These are phyloP conservation scores for Corvus hawaiiensis DNA, from an alignment of 2,113 vertebrate genomes.

Conservation along the genomic window DNA sequence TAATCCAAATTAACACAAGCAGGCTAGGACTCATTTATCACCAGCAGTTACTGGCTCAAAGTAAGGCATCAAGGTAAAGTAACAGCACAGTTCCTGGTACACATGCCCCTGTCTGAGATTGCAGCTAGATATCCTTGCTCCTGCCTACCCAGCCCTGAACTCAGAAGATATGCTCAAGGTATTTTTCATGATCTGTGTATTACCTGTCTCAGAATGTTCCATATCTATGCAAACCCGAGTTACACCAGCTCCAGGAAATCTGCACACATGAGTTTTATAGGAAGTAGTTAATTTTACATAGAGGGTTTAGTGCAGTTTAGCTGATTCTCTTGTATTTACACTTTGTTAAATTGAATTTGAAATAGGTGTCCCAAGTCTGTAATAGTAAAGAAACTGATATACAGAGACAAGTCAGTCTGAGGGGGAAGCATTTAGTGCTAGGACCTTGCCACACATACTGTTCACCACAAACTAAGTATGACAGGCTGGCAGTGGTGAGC, in stretches of 20 bases:
- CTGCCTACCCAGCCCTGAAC: background rate
- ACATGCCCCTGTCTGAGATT: background rate
- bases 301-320: background rate
- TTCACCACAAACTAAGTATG: background rate
- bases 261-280: background rate
- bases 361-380: background rate
- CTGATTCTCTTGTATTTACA: background rate
- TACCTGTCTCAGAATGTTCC: background rate
- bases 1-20: constrained; percentile 24
- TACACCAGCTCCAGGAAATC: background rate
- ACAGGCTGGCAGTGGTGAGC: background rate
- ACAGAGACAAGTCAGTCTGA: background rate
- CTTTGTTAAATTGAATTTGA: background rate
- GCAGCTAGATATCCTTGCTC: background rate
- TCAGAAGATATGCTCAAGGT: background rate
- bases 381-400: background rate
- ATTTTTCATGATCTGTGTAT: background rate
- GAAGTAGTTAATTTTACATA: background rate
- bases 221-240: background rate
- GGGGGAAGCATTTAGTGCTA: background rate
- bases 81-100: background rate
- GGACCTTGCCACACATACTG: background rate
- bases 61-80: background rate
- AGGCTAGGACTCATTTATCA: background rate
- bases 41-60: background rate